A percentile compares a stretch with the other conserved stretches of the same genome.
These are phyloP conservation scores for Drosophila lacicola DNA, from an alignment of 2,888 invertebrate species.

Conservation along the genomic window DNA sequence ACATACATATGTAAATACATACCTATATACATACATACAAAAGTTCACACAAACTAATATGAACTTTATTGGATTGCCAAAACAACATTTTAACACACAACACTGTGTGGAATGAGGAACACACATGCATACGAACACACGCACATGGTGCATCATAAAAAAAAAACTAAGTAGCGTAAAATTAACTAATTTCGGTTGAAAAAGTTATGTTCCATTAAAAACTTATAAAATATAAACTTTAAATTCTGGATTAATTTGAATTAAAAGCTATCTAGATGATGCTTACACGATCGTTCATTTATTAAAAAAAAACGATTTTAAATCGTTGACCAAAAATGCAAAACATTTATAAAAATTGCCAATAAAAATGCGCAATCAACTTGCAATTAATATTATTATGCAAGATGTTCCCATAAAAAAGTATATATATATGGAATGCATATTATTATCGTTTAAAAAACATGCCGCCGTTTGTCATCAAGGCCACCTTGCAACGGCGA, in stretches of 20 bases:
- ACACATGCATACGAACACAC: no score
- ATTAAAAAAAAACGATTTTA: conserved; percentile 3
- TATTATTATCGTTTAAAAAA: conserved; percentile 73
- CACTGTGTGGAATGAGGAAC: no score
- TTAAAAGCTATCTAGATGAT: neutral
- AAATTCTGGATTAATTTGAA: neutral
- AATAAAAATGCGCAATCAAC: conserved; percentile 23
- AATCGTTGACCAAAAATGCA: neutral
- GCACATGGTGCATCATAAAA: no score
- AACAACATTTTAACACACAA: no score
- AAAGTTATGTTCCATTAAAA: no score
- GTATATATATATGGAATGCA: conserved; percentile 55
- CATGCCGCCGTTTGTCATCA: conserved; percentile 76
- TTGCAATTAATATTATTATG: conserved; percentile 40
- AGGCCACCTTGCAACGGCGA: conserved; percentile 55
- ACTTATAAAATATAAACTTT: neutral
- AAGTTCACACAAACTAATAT: no score
- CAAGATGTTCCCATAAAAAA: conserved; percentile 14
- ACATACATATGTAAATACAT: no score
- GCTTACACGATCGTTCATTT: neutral
- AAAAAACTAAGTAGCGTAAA: no score
- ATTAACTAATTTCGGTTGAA: no score
- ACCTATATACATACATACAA: no score
- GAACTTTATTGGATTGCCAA: no score
- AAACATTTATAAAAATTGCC: conserved; percentile 1